Conservation (phyloP, 92 coral and sea anemone species). For the Nematostella vectensis region DNA sequence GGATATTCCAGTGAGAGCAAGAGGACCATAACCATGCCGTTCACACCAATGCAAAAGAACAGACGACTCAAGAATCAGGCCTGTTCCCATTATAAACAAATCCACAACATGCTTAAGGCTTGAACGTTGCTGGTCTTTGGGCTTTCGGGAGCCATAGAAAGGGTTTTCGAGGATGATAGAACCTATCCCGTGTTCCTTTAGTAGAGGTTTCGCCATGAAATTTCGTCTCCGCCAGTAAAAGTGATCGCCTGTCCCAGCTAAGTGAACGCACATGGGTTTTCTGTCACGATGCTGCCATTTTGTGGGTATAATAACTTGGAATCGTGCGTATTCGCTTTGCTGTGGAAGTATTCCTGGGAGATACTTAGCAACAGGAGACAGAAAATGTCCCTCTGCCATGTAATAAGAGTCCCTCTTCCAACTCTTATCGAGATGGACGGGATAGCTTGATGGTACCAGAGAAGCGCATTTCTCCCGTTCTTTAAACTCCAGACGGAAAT, state of each 20-base stretch:
- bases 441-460: slow-evolving; percentile 41
- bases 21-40: slow-evolving; percentile 75
- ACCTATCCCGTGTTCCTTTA: slow-evolving; percentile 65
- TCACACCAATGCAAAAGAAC: slow-evolving; percentile 86
- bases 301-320: slow-evolving; percentile 79
- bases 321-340: slow-evolving; percentile 85
- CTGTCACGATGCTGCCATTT: slow-evolving; percentile 49
- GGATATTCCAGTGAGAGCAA: slow-evolving; percentile 87
- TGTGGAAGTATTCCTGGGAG: slow-evolving; percentile 74
- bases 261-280: slow-evolving; percentile 73
- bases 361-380: slow-evolving; percentile 79
- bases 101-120: slow-evolving; percentile 81
- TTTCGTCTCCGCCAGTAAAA: slow-evolving; percentile 90
- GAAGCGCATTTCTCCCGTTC: slow-evolving; percentile 39
- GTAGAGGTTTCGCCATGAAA: slow-evolving; percentile 89
- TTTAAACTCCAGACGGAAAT: slow-evolving; percentile 47
- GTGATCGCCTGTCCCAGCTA: slow-evolving; percentile 98
- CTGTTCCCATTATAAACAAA: slow-evolving; percentile 90
- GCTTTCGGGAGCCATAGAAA: slow-evolving; percentile 82
- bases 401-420: slow-evolving; percentile 71
- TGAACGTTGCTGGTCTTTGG: slow-evolving; percentile 79
- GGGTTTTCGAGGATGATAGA: slow-evolving; percentile 87
- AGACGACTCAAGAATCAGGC: slow-evolving; percentile 73
- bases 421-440: slow-evolving; percentile 62
- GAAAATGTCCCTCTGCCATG: slow-evolving; percentile 83